A percentile compares a stretch with the other conserved stretches of the same genome.
phyloP scores from a whole-genome alignment of 2,888 invertebrate species.

The Aspidiotus destructor region DNA sequence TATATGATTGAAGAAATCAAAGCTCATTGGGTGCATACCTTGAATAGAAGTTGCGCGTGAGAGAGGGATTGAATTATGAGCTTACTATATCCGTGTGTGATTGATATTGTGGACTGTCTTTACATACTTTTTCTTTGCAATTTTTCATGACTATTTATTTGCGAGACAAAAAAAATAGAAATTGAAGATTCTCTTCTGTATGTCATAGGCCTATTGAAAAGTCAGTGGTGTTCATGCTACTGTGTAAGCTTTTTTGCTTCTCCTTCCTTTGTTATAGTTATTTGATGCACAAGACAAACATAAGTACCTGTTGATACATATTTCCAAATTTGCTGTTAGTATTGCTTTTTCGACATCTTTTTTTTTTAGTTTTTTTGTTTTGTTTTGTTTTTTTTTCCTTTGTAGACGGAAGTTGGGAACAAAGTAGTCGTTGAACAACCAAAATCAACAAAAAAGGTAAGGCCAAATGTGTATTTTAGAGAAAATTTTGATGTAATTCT shows the following conservation, averaged over 20 bases:
- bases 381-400: slow-evolving; percentile 30
- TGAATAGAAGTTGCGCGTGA: no score
- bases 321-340: slow-evolving; percentile 31
- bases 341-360: slow-evolving; percentile 34
- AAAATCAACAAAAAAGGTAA: slow-evolving; percentile 32
- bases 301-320: slow-evolving; percentile 11
- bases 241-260: no score
- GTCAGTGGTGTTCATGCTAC: no score
- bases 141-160: slow-evolving; percentile 3
- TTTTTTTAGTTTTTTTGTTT: background rate
- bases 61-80: no score
- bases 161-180: no score
- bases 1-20: no score
- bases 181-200: no score
- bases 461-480: background rate
- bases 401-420: slow-evolving; percentile 36
- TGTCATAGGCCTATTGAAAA: no score
- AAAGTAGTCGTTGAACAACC: slow-evolving; percentile 36
- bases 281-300: background rate
- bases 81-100: no score
- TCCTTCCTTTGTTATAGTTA: no score
- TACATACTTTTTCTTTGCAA: slow-evolving; percentile 4
- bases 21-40: no score
- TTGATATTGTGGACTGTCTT: slow-evolving; percentile 4
- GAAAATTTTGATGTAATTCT: no score